A percentile compares a stretch with the other conserved stretches of the same genome.
Conservation (phyloP, 2,113 vertebrate genomes). For the Trinectes maculatus region DNA sequence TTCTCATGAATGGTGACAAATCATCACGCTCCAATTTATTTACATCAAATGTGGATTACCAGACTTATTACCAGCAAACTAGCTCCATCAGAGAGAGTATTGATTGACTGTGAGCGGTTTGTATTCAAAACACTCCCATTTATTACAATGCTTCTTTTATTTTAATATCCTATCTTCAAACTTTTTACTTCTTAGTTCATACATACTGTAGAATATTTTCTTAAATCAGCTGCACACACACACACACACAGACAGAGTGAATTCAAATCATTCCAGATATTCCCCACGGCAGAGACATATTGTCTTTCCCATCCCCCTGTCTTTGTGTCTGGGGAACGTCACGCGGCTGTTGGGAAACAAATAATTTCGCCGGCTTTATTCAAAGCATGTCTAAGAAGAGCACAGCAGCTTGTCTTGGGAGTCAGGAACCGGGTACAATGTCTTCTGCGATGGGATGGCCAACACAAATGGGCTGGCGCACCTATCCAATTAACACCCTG, state of each 20-base stretch:
- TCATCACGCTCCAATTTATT: background rate
- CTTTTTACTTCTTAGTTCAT: background rate
- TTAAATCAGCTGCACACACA: background rate
- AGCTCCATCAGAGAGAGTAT: slow-evolving; percentile 1
- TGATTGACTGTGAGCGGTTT: background rate
- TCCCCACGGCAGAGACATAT: slow-evolving; percentile 25
- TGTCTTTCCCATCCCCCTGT: slow-evolving; percentile 48
- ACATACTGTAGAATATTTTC: background rate
- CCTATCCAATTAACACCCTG: slow-evolving; percentile 97
- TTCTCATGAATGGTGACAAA: background rate
- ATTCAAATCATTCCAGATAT: slow-evolving; percentile 20
- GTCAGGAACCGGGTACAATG: slow-evolving; percentile 77
- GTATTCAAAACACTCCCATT: background rate
- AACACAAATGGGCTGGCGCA: slow-evolving; percentile 89
- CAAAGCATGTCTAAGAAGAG: slow-evolving; percentile 65
- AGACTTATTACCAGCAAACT: background rate
- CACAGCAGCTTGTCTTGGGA: slow-evolving; percentile 69
- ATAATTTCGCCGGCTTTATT: slow-evolving; percentile 67
- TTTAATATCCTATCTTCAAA: background rate
- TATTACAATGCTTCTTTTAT: background rate
- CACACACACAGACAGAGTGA: background rate
- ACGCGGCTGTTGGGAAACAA: slow-evolving; percentile 54
- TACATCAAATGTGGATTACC: background rate
- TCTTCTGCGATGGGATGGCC: slow-evolving; percentile 87
- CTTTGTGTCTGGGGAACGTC: slow-evolving; percentile 55